Evolutionary conservation across 2,888 invertebrate species (phyloP).

Genomic region (Geotrupes spiniger): DNA sequence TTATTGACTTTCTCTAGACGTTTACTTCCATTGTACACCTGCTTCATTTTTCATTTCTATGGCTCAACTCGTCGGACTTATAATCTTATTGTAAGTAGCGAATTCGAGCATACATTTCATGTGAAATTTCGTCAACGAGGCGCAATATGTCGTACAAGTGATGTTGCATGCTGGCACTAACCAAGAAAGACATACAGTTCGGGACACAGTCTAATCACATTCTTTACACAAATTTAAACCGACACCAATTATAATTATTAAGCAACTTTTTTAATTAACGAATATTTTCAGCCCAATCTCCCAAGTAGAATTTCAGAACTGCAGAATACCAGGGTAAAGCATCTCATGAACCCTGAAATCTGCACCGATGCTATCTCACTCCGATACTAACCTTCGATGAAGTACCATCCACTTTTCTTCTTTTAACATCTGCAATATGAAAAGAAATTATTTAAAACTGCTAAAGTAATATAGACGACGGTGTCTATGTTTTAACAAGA

Average conservation of each 20-base stretch:
- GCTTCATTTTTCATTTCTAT: no score
- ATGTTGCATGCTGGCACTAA: background rate
- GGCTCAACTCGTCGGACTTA: no score
- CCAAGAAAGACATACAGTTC: no score
- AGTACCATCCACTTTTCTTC: conserved; percentile 78
- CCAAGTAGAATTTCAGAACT: conserved; percentile 46
- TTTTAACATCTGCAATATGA: conserved; percentile 66
- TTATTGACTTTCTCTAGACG: no score
- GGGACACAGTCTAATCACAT: no score
- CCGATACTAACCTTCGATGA: conserved; percentile 82
- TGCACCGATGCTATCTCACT: conserved; percentile 53
- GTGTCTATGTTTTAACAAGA: no score
- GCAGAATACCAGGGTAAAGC: conserved; percentile 33
- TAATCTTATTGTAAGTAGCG: no score
- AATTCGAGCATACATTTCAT: no score
- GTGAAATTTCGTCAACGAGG: no score
- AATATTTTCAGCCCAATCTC: conserved; percentile 58
- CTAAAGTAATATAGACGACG: conserved; percentile 6
- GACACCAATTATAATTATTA: background rate
- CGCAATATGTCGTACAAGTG: no score
- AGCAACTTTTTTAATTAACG: conserved; percentile 7
- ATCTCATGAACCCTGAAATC: conserved; percentile 45
- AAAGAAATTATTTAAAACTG: conserved; percentile 16
- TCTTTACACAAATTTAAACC: conserved; percentile 6
- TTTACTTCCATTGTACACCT: no score